A percentile compares a stretch with the other conserved stretches of the same genome.
Conservation (phyloP, 2,113 vertebrate genomes). For the Pelecanus crispus region DNA sequence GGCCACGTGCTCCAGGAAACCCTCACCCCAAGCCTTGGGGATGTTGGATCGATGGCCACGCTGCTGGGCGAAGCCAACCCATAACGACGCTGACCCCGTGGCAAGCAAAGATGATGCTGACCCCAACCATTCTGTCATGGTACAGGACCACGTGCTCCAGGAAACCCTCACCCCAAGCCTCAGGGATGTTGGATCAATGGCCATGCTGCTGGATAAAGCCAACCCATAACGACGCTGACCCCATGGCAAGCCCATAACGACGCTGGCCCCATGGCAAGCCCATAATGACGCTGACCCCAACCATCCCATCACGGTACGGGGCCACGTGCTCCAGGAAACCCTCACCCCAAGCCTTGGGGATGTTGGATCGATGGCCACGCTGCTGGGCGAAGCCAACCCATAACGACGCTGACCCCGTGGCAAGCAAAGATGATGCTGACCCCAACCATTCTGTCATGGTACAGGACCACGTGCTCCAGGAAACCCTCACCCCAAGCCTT, state of each 20-base stretch:
- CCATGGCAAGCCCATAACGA: background rate
- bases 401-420: background rate
- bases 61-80: background rate
- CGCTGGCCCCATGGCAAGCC: too few relatives aligned
- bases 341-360: background rate
- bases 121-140: rapidly evolving
- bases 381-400: background rate
- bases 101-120: background rate
- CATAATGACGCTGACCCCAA: background rate
- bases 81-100: background rate
- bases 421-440: background rate
- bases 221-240: too few relatives aligned
- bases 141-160: too few relatives aligned
- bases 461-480: background rate
- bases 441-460: rapidly evolving
- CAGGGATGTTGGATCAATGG: background rate
- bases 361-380: background rate
- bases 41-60: background rate
- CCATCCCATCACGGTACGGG: rapidly evolving
- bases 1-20: rapidly evolving
- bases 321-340: rapidly evolving
- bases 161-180: too few relatives aligned
- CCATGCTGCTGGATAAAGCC: background rate
- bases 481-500: background rate
- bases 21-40: background rate